Base-by-base conservation (phyloP, 2,888 invertebrate genomes). In the Torymus aiolomorphi region DNA sequence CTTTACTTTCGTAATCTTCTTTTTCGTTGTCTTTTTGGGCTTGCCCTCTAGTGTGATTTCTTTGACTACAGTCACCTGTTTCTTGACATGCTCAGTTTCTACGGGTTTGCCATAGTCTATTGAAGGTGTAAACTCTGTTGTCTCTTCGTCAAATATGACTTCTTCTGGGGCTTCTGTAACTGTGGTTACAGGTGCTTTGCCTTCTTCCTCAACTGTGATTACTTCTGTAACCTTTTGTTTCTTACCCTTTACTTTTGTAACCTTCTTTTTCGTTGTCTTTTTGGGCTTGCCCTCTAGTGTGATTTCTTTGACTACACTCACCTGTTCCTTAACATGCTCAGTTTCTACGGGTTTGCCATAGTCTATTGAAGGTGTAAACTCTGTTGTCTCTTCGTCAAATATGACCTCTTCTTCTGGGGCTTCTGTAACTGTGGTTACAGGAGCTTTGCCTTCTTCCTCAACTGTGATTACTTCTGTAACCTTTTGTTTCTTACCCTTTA, bases 191-290 rank as follows among this genome's bases (percentile, higher is more conserved):
- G 24, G 24, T 2, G 24, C 24, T 16, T 56, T 73, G 0, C 18
- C 73, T 4, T 56, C 62, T 90, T 84, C 87, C 92, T 92, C 88
- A 1, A 91, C 86, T n/a, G n/a, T n/a, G n/a, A n/a, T n/a, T n/a
- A n/a, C n/a, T n/a, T n/a, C n/a, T n/a, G n/a, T n/a, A n/a, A n/a
- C n/a, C n/a, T n/a, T n/a, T n/a, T n/a, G n/a, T n/a, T n/a, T n/a
- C n/a, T n/a, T n/a, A n/a, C n/a, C n/a, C n/a, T n/a, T n/a, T n/a
- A n/a, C n/a, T n/a, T n/a, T n/a, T n/a, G n/a, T n/a, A n/a, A n/a
- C n/a, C n/a, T n/a, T n/a, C n/a, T n/a, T n/a, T n/a, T n/a, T n/a
- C n/a, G n/a, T n/a, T n/a, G n/a, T n/a, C n/a, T n/a, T n/a, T n/a
- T n/a, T n/a, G n/a, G n/a, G n/a, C n/a, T n/a, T n/a, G n/a, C n/a